Evolutionary conservation across 2,797 vertebrate species (phyloP), one percentile per base, ranked within the genome.

Genomic region (Ceryle rudis): DNA sequence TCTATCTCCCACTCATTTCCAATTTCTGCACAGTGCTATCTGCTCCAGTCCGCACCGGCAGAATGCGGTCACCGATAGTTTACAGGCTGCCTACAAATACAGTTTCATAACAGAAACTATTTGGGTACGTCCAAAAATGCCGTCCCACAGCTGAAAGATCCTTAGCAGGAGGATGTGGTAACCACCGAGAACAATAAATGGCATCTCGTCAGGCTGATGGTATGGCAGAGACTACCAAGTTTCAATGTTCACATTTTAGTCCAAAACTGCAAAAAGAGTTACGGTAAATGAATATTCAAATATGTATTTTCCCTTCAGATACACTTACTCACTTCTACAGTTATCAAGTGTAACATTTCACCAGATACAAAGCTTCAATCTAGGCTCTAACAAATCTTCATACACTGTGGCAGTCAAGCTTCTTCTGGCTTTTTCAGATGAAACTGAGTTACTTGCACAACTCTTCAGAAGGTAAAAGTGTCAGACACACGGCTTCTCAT

Each of bases 331-430:
- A 74, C 91, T 96, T 93, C 89, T 90, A 92, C 88, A 91, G 89
- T 97, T 90, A 98, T n/a, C 94, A 95, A 97, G 97, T 97, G 96
- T 98, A 98, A 98, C 98, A 96, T 97, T 97, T 98, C 97, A 98
- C 96, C 98, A 97, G 96, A 96, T 97, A 98, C 95, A 97, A 97
- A 97, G 92, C 97, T 98, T 97, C 97, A 97, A 94, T 88, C 92
- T 97, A 97, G 95, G 92, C 95, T 94, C 91, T 96, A 96, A 95
- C 79, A 96, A 95, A 92, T 94, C 97, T 97, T 97, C 97, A 86
- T 35, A 97, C 1, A 62, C 97, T 94, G 95, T 91, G 90, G 95
- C 93, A 92, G 81, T 84, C 97, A 98, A 89, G 97, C 94, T 96
- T 90, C 95, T 97, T 97, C 93, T 91, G 89, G 95, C 97, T 79